phyloP scores from a whole-genome alignment of 2,113 vertebrate genomes.

The Bos javanicus region DNA sequence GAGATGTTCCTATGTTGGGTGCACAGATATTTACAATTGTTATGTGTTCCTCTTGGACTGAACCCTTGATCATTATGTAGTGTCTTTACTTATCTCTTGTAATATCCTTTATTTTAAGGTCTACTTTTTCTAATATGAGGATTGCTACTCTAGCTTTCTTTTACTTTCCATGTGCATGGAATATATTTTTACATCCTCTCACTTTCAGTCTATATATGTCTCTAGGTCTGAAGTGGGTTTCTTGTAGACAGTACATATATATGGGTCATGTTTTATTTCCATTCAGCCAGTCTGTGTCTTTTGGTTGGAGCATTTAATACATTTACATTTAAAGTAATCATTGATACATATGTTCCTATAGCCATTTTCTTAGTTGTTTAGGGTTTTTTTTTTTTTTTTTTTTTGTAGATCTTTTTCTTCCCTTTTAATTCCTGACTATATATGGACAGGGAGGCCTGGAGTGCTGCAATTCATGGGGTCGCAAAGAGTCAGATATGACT shows the following conservation, averaged over 20 bases:
- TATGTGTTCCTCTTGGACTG: neutral
- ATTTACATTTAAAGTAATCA: neutral
- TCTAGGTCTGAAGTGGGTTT: neutral
- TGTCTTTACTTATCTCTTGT: neutral
- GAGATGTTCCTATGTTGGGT: neutral
- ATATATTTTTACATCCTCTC: neutral
- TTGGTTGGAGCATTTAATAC: neutral
- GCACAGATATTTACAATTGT: neutral
- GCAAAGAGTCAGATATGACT: too few relatives aligned
- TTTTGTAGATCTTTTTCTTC: neutral
- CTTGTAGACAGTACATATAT: neutral
- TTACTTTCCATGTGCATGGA: neutral
- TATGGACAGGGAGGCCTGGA: neutral
- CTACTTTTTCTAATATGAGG: neutral
- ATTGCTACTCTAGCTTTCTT: neutral
- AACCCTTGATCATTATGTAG: neutral
- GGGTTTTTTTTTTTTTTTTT: neutral
- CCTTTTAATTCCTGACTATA: neutral
- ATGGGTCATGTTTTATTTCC: neutral
- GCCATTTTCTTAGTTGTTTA: neutral
- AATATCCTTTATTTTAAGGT: neutral
- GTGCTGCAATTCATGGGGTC: too few relatives aligned
- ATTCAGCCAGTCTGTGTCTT: neutral
- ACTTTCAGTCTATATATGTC: neutral
- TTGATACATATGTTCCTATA: neutral